These are phyloP conservation scores for Stichopus horrens DNA, from an alignment of 53 echinoderm and acorn worm species.

Conservation along the genomic window DNA sequence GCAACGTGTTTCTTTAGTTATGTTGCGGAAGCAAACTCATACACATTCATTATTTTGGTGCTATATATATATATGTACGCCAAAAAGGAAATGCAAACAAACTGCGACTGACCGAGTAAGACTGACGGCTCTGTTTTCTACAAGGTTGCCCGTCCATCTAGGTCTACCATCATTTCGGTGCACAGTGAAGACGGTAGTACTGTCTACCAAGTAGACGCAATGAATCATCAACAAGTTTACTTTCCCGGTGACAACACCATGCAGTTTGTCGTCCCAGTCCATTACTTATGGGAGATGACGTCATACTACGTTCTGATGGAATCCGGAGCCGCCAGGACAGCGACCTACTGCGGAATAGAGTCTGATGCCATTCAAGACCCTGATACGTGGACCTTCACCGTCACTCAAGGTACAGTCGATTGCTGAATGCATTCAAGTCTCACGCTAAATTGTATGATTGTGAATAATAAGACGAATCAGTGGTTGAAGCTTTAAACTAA, in stretches of 20 bases:
- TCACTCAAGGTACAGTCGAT: background rate
- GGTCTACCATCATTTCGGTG: background rate
- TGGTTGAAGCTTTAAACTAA: no score
- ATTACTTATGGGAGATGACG: background rate
- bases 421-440: no score
- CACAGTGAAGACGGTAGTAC: background rate
- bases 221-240: background rate
- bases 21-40: background rate
- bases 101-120: no score
- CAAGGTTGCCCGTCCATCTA: conserved; percentile 20
- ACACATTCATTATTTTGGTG: no score
- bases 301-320: conserved; percentile 29
- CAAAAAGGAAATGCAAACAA: no score
- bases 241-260: background rate
- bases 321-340: conserved; percentile 28
- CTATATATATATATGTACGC: no score
- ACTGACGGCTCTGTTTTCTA: background rate
- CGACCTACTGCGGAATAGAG: conserved; percentile 28
- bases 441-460: no score
- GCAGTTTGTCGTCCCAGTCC: background rate
- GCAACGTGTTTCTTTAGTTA: background rate
- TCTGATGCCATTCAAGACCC: background rate
- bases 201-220: conserved; percentile 1
- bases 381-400: conserved; percentile 5
- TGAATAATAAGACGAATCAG: no score